Base-by-base conservation (phyloP, 2,113 vertebrate genomes). In the Motacilla alba region DNA sequence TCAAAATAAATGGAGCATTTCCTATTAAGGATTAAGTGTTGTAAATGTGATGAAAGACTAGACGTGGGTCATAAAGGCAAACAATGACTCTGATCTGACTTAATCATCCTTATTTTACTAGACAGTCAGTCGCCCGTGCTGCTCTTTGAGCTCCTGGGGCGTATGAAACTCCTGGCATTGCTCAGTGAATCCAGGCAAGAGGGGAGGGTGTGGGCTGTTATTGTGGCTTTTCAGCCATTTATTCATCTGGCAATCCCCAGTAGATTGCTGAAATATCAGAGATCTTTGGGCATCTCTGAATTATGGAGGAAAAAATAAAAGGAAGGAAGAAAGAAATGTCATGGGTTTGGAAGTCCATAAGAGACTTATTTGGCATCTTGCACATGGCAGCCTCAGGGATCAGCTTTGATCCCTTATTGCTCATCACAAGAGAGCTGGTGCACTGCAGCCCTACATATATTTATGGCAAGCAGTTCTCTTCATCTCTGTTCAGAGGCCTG, bases 1-100 rank as follows among this genome's bases (percentile, higher is more conserved):
- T 91, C 72, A 60, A 94, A 95, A 87, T 64, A 91, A 87, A 96
- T 47, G 73, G 64, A 93, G 84, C 74, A 21, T 87, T 94, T 93
- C 82, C 87, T 89, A 83, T 93, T 90, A 90, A 91, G 75, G 74
- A 78, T 85, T 95, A 90, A 95, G 78, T 67, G 66, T 89, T 93
- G 74, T 91, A 95, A 92, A 89, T 84, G 79, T 77, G 87, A 67
- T 94, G 83, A 47, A 88, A 87, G 79, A 77, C 75, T 85, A 91
- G 90, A 80, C 0, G 3, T 88, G 82, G 82, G 76, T 85, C 91
- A 74, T 88, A 94, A 91, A 94, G 93, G 75, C 93, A 93, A 85
- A 83, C 55, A 50, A 8, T 47, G 55, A 90, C 67, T 92, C 56
- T 90, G 78, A 79, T 91, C 87, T 85, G 84, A 94, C 81, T 89